phyloP scores from a whole-genome alignment of 64 coral and sea anemone species.

The Montipora foliosa region DNA sequence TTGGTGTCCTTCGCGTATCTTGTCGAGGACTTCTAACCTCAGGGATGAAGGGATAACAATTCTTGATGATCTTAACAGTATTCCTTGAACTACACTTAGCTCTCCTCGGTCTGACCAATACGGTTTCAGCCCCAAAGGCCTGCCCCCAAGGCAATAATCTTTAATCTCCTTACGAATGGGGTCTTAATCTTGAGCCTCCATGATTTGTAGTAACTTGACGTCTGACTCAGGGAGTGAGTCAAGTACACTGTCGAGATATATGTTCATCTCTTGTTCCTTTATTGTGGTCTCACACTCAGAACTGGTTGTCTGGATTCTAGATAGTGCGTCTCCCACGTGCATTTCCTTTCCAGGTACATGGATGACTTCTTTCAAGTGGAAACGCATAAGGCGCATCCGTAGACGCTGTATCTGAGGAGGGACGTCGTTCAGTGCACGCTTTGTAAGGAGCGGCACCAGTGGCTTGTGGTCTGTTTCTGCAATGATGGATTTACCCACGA shows the following conservation, averaged over 20 bases:
- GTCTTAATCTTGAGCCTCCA: not conserved
- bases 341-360: constrained; percentile 28
- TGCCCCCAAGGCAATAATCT: not conserved
- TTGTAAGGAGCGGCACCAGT: no score
- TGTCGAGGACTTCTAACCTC: constrained; percentile 59
- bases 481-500: no score
- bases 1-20: constrained; percentile 40
- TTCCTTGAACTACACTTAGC: constrained; percentile 24
- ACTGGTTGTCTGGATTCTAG: not conserved
- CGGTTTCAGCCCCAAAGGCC: no score
- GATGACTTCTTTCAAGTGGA: not conserved
- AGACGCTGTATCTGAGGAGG: constrained; percentile 32
- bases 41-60: no score
- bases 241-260: not conserved
- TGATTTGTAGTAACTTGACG: not conserved
- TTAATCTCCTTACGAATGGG: constrained; percentile 17
- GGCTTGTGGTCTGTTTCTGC: no score
- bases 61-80: constrained; percentile 31
- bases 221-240: not conserved
- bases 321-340: not conserved
- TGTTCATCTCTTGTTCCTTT: constrained; percentile 25
- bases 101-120: constrained; percentile 57
- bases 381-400: not conserved
- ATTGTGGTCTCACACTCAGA: not conserved
- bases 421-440: not conserved